Evolutionary conservation across 2,113 vertebrate species (phyloP).

Genomic region (Sinocyclocheilus anophthalmus): DNA sequence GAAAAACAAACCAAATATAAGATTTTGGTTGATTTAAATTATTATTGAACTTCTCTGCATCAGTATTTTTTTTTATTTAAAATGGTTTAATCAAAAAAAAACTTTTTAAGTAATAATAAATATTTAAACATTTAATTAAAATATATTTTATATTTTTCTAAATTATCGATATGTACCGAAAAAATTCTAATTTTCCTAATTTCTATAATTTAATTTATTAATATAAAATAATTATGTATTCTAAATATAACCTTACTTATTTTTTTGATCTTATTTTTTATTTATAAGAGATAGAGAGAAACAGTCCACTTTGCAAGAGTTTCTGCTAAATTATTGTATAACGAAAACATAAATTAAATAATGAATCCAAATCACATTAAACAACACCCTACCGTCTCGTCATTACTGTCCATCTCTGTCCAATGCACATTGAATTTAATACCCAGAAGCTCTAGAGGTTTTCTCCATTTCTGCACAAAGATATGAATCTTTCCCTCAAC

Average conservation of each 20-base stretch:
- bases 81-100: background rate
- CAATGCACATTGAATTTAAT: background rate
- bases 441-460: background rate
- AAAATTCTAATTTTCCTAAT: background rate
- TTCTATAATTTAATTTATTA: background rate
- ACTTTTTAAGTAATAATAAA: background rate
- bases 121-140: background rate
- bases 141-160: background rate
- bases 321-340: too few relatives aligned
- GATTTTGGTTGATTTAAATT: background rate
- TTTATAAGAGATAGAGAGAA: too few relatives aligned
- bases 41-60: background rate
- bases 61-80: background rate
- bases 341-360: too few relatives aligned
- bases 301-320: too few relatives aligned
- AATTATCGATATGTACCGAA: background rate
- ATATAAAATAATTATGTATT: background rate
- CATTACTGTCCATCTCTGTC: too few relatives aligned
- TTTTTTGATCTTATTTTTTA: too few relatives aligned
- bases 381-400: too few relatives aligned
- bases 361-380: too few relatives aligned
- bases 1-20: background rate
- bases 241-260: too few relatives aligned
- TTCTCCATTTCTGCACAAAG: background rate
- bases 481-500: background rate